Percentiles rank a stretch among this genome's conserved stretches.
Evolutionary conservation across 1,140 invertebrate species (phyloP).

Genomic region (Ganaspis sp.): DNA sequence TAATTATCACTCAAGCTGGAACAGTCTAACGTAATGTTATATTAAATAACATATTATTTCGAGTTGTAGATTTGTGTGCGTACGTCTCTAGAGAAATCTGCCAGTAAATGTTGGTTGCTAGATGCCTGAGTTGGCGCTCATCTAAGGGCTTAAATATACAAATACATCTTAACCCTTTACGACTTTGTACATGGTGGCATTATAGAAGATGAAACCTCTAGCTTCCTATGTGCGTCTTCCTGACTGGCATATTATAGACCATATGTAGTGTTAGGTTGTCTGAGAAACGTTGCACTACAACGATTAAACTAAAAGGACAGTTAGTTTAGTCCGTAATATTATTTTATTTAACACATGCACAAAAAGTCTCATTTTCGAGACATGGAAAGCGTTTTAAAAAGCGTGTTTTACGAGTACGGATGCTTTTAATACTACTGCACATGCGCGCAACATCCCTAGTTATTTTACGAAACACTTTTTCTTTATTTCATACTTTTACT

Average conservation of each 20-base stretch:
- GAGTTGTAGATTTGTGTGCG: not conserved
- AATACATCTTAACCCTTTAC: conserved; percentile 1
- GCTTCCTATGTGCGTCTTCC: not conserved
- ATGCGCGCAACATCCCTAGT: too few species aligned
- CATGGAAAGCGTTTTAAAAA: too few species aligned
- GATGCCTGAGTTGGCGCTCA: not conserved
- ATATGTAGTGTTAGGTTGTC: not conserved
- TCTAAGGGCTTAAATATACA: conserved; percentile 3
- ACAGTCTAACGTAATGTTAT: not conserved
- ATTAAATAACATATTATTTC: not conserved
- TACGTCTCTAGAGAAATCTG: not conserved
- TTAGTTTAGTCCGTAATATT: too few species aligned
- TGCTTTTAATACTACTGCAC: too few species aligned
- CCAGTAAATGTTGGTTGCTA: not conserved
- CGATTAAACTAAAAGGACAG: too few species aligned
- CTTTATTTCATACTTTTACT: too few species aligned
- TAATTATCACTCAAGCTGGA: too few species aligned
- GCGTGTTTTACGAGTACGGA: too few species aligned
- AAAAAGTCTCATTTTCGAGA: too few species aligned
- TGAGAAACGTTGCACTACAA: too few species aligned
- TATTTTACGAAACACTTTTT: too few species aligned
- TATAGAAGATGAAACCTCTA: not conserved
- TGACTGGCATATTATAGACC: not conserved
- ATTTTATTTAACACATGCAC: too few species aligned
- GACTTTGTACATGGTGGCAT: not conserved